Evolutionary conservation across 1,140 invertebrate species (phyloP).

Genomic region (Geopemphigus sp.): DNA sequence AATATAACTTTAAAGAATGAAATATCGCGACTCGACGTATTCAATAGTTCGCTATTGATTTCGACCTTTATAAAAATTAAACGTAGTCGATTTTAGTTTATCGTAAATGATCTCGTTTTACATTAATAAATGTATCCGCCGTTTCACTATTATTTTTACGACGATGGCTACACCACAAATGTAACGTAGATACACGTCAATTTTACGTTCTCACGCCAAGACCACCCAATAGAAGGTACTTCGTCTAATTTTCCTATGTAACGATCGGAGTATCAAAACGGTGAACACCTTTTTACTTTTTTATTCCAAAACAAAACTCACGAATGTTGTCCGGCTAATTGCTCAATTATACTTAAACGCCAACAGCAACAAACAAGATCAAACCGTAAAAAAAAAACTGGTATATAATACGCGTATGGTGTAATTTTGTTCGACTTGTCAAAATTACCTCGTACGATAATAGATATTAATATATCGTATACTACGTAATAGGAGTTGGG

Average conservation of each 20-base stretch:
- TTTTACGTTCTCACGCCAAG: conserved; percentile 14
- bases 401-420: background rate
- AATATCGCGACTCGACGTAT: no score
- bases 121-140: no score
- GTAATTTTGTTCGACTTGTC: conserved; percentile 10
- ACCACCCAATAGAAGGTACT: conserved; percentile 29
- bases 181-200: background rate
- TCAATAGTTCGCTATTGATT: background rate
- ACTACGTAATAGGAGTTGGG: background rate
- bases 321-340: conserved; percentile 6
- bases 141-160: no score
- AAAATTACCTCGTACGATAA: background rate
- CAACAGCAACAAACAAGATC: conserved; percentile 10
- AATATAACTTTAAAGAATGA: background rate
- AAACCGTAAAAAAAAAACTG: background rate
- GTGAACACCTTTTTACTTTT: conserved; percentile 11
- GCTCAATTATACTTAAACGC: background rate
- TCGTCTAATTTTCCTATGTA: conserved; percentile 4
- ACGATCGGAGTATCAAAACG: conserved; percentile 21
- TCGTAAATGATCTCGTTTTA: no score
- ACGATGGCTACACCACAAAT: no score
- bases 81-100: no score
- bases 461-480: conserved; percentile 1
- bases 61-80: no score
- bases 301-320: background rate